Conservation (phyloP, 2,888 invertebrate species). For the Drosophila ezoana region DNA sequence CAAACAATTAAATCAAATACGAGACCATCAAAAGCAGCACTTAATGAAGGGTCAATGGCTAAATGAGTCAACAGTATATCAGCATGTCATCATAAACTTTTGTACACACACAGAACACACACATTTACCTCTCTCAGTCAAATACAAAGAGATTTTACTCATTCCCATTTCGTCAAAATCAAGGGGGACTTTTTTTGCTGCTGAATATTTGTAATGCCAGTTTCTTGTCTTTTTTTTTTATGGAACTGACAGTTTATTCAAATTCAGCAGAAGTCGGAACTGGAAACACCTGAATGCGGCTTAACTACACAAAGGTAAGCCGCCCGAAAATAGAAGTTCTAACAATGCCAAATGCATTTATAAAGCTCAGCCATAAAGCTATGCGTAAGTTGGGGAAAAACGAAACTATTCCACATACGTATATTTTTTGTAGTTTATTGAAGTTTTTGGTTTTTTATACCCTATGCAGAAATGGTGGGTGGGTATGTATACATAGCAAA, state of each 20-base stretch:
- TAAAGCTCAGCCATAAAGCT: slow-evolving; percentile 8
- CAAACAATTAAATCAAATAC: slow-evolving; percentile 47
- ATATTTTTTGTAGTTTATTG: not conserved
- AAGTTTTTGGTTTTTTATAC: slow-evolving; percentile 11
- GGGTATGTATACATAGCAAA: not conserved
- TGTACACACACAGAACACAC: too few species aligned
- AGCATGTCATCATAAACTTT: not conserved
- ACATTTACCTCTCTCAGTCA: not conserved
- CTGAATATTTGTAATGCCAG: not conserved
- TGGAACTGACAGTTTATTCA: not conserved
- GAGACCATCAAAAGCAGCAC: slow-evolving; percentile 15
- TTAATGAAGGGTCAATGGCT: slow-evolving; percentile 26
- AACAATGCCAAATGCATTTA: slow-evolving; percentile 27
- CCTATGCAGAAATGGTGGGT: slow-evolving; percentile 1
- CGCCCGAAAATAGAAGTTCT: slow-evolving; percentile 1
- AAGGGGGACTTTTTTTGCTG: not conserved
- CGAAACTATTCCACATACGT: slow-evolving; percentile 8
- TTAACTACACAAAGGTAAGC: not conserved
- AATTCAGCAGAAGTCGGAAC: not conserved
- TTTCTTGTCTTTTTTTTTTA: not conserved
- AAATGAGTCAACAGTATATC: slow-evolving; percentile 19
- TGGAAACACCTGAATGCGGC: not conserved
- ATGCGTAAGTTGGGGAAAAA: slow-evolving; percentile 8
- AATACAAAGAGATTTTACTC: not conserved
- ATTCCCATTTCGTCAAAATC: not conserved